Percentiles rank a stretch among this genome's conserved stretches.
phyloP scores from a whole-genome alignment of 2,113 vertebrate species.

The Xiphias gladius region DNA sequence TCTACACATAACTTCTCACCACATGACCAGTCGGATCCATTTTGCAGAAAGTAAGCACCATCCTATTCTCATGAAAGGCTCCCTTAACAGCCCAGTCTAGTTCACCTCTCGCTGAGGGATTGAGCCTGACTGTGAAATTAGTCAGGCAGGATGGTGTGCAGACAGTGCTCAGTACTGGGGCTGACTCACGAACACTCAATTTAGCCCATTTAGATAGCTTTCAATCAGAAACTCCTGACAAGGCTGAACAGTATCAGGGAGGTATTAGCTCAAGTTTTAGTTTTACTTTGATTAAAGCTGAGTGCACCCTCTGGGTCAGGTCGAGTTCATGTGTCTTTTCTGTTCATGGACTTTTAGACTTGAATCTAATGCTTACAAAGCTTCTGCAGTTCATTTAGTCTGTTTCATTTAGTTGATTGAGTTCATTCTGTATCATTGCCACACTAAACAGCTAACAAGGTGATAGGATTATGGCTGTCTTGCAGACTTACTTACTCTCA shows the following conservation, averaged over 20 bases:
- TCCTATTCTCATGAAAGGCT: background rate
- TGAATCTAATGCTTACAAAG: background rate
- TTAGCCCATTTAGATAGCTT: conserved; percentile 73
- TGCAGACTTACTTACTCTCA: conserved; percentile 5
- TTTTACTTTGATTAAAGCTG: conserved; percentile 50
- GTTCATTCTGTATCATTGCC: background rate
- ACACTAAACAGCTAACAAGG: background rate
- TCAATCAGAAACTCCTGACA: conserved; percentile 67
- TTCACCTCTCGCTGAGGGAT: conserved; percentile 1
- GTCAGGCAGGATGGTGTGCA: conserved; percentile 54
- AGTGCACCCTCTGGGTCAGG: conserved; percentile 27
- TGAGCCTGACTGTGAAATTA: conserved; percentile 35
- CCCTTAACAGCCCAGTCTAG: background rate
- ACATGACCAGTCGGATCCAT: background rate
- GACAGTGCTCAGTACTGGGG: conserved; percentile 15
- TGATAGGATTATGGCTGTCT: conserved; percentile 16
- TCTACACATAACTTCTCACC: conserved; percentile 14
- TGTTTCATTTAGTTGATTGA: background rate
- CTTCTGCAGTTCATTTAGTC: background rate
- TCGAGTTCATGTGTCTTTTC: background rate
- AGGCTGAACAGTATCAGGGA: conserved; percentile 19
- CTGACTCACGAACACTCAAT: conserved; percentile 66
- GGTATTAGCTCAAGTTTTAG: conserved; percentile 23
- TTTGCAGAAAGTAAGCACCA: background rate
- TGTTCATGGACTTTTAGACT: background rate